Evolutionary conservation across 2,113 vertebrate species (phyloP).

Genomic region (Pelodiscus sinensis): DNA sequence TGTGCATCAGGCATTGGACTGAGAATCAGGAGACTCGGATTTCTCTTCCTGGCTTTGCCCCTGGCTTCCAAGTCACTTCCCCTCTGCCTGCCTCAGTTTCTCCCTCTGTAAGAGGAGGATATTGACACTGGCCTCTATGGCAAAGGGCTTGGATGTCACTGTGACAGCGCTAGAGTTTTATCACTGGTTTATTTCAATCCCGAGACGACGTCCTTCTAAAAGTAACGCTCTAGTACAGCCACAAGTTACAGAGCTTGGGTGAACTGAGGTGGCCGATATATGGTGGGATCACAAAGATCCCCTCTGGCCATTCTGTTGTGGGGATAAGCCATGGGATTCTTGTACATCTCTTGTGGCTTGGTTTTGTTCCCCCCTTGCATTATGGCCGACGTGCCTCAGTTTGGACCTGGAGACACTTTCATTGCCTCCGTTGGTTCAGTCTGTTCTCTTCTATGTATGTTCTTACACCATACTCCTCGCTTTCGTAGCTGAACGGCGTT

Average conservation of each 20-base stretch:
- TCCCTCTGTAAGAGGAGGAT: not conserved
- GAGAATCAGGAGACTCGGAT: not conserved
- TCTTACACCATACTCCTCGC: not conserved
- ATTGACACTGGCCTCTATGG: not conserved
- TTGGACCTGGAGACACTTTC: not conserved
- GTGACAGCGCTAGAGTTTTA: not conserved
- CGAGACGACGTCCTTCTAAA: not conserved
- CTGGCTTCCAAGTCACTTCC: not conserved
- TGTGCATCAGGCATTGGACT: not conserved
- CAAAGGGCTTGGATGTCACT: not conserved
- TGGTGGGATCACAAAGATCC: not conserved
- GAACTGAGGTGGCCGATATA: not conserved
- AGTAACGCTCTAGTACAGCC: not conserved
- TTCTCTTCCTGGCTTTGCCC: not conserved
- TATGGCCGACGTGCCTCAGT: not conserved
- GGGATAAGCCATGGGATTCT: not conserved
- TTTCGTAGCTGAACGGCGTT: not conserved
- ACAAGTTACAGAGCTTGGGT: not conserved
- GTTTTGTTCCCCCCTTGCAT: not conserved
- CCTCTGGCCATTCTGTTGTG: not conserved
- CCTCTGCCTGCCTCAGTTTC: not conserved
- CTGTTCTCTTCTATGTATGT: not conserved
- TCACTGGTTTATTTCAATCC: not conserved
- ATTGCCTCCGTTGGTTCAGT: not conserved
- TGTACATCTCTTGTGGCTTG: not conserved